These are phyloP conservation scores for Microlaimidae sp. DNA, from an alignment of 2,888 invertebrate genomes.

Conservation along the genomic window DNA sequence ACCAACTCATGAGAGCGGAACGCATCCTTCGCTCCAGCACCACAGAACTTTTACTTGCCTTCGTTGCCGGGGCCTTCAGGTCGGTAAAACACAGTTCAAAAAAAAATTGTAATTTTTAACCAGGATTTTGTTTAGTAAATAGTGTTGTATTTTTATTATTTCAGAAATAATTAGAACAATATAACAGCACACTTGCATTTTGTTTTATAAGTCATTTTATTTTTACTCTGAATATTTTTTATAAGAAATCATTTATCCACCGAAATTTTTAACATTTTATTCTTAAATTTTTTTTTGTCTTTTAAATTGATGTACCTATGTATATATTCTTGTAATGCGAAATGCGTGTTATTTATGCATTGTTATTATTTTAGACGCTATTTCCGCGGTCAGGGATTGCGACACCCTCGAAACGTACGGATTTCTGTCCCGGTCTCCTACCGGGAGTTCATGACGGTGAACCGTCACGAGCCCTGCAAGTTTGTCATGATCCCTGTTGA, in stretches of 20 bases:
- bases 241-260: too few relatives aligned
- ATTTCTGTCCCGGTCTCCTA: conserved; percentile 16
- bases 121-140: too few relatives aligned
- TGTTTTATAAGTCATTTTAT: too few relatives aligned
- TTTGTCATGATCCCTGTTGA: conserved; percentile 30
- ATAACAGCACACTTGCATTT: too few relatives aligned
- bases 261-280: too few relatives aligned
- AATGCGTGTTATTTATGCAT: neutral
- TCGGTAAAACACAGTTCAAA: neutral
- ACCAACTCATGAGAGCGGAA: conserved; percentile 17
- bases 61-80: conserved; percentile 20
- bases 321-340: too few relatives aligned
- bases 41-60: conserved; percentile 17
- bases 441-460: conserved; percentile 13
- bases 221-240: too few relatives aligned
- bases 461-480: conserved; percentile 16
- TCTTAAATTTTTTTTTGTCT: too few relatives aligned
- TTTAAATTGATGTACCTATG: too few relatives aligned
- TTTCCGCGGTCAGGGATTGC: conserved; percentile 15
- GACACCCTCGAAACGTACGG: conserved; percentile 18
- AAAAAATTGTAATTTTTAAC: too few relatives aligned
- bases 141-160: too few relatives aligned
- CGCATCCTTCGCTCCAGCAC: conserved; percentile 17
- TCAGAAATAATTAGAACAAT: too few relatives aligned
- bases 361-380: neutral